Evolutionary conservation across 2,888 invertebrate species (phyloP).

Genomic region (Microdon myrmicae): DNA sequence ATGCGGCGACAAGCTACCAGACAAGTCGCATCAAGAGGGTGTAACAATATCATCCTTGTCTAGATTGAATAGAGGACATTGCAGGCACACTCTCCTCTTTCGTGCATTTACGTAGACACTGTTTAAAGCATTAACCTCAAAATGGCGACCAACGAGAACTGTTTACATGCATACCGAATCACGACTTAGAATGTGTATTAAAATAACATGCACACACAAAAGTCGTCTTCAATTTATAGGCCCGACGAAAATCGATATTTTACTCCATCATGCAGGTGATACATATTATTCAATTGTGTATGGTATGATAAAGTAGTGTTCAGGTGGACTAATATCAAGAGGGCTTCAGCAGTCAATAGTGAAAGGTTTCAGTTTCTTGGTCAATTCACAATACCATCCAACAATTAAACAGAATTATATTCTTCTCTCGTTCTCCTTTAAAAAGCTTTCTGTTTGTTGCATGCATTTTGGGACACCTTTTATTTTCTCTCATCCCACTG

Average conservation of each 20-base stretch:
- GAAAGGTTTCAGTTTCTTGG: too few species aligned
- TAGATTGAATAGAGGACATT: slow-evolving; percentile 52
- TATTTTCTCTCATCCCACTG: too few species aligned
- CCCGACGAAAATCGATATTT: slow-evolving; percentile 48
- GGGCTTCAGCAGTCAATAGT: too few species aligned
- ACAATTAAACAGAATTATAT: slow-evolving; percentile 25
- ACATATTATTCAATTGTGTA: too few species aligned
- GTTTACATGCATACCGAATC: slow-evolving; percentile 47
- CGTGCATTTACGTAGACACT: slow-evolving; percentile 46
- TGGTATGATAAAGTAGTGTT: too few species aligned
- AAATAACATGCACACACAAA: slow-evolving; percentile 34
- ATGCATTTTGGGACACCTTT: too few species aligned
- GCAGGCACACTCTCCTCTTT: slow-evolving; percentile 52
- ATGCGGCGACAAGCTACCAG: slow-evolving; percentile 13
- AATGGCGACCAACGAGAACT: slow-evolving; percentile 52
- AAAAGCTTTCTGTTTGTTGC: too few species aligned
- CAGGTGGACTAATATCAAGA: too few species aligned
- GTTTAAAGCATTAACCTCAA: slow-evolving; percentile 54
- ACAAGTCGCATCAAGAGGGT: slow-evolving; percentile 20
- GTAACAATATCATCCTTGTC: slow-evolving; percentile 49
- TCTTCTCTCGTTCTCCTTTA: too few species aligned
- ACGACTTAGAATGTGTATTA: slow-evolving; percentile 41
- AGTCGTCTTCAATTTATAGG: slow-evolving; percentile 32
- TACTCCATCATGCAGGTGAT: too few species aligned
- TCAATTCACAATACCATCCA: slow-evolving; percentile 43